Evolutionary conservation across 2,888 invertebrate species (phyloP).

Genomic region (Mythimna loreyi): DNA sequence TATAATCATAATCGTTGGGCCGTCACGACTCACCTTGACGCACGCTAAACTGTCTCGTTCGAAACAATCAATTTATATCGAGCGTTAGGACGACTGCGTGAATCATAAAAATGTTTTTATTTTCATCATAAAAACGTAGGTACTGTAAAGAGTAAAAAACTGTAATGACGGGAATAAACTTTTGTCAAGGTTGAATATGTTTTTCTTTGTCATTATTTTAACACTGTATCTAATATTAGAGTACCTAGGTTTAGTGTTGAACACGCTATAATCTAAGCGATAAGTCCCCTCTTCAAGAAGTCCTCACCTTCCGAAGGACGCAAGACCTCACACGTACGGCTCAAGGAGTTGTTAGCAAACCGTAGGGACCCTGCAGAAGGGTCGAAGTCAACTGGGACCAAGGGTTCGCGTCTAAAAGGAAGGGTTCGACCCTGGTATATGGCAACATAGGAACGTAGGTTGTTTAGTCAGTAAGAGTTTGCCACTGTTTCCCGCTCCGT

Average conservation of each 20-base stretch:
- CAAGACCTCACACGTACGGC: too few species aligned
- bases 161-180: slow-evolving; percentile 15
- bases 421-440: too few species aligned
- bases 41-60: slow-evolving; percentile 58
- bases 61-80: slow-evolving; percentile 44
- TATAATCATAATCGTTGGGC: slow-evolving; percentile 49
- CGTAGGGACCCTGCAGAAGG: too few species aligned
- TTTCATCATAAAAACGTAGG: slow-evolving; percentile 42
- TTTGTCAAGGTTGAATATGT: slow-evolving; percentile 4
- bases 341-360: too few species aligned
- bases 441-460: too few species aligned
- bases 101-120: slow-evolving; percentile 50
- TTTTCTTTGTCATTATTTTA: not conserved
- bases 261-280: too few species aligned
- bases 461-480: too few species aligned
- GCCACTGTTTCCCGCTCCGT: too few species aligned
- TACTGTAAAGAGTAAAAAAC: slow-evolving; percentile 14
- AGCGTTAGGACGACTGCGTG: slow-evolving; percentile 15
- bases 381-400: too few species aligned
- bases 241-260: not conserved
- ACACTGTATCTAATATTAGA: not conserved
- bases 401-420: too few species aligned
- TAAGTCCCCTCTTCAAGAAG: too few species aligned
- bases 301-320: too few species aligned
- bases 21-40: slow-evolving; percentile 56